These are phyloP conservation scores for Chloromyia formosa DNA, from an alignment of 2,888 invertebrate species.

Conservation along the genomic window DNA sequence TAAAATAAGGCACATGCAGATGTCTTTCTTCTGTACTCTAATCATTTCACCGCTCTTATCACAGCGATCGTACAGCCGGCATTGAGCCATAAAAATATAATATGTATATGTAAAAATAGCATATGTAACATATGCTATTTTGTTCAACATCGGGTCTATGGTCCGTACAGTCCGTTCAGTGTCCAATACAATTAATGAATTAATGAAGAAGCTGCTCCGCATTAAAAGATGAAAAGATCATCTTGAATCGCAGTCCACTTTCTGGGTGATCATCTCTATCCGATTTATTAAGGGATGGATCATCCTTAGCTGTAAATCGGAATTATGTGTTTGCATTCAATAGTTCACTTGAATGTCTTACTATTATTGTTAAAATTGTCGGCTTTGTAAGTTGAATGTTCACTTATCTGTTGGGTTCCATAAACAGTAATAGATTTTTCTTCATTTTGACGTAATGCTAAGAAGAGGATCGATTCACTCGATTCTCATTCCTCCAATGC, in stretches of 20 bases:
- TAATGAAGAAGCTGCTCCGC: constrained; percentile 38
- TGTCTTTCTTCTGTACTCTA: neutral
- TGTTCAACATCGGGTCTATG: neutral
- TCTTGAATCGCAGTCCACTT: constrained; percentile 18
- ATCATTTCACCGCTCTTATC: constrained; percentile 15
- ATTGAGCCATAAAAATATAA: no score
- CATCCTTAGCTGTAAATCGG: no score
- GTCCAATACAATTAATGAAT: constrained; percentile 37
- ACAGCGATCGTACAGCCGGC: constrained; percentile 16
- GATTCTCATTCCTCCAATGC: no score
- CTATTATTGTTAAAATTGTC: no score
- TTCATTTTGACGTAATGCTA: no score
- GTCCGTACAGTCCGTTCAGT: constrained; percentile 5
- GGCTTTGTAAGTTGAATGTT: no score
- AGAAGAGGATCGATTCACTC: no score
- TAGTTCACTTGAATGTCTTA: neutral
- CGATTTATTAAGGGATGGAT: neutral
- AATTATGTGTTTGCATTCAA: no score
- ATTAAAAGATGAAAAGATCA: constrained; percentile 41
- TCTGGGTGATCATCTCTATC: constrained; percentile 25
- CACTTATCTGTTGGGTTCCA: neutral
- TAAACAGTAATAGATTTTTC: no score
- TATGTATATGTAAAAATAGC: no score
- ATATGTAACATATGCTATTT: neutral
- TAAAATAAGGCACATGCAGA: constrained; percentile 15